Evolutionary conservation across 2,113 vertebrate species (phyloP).

Genomic region (Labeo catla): DNA sequence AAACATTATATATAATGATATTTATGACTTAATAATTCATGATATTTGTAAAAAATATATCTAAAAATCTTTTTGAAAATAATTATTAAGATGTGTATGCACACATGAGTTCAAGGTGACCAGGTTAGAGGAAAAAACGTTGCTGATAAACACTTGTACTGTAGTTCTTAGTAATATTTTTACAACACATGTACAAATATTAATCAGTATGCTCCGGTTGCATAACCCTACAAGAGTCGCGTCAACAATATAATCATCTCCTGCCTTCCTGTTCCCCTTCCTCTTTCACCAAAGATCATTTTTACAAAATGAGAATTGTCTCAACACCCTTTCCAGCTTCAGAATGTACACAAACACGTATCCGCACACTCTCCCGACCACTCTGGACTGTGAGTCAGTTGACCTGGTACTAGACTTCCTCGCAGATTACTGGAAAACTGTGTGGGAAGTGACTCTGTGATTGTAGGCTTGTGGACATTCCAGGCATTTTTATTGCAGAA

Average conservation of each 20-base stretch:
- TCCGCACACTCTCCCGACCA: background rate
- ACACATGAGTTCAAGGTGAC: background rate
- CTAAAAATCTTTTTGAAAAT: no score
- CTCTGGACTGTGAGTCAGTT: slow-evolving; percentile 1
- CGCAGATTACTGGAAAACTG: slow-evolving; percentile 14
- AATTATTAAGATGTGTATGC: no score
- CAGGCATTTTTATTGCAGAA: slow-evolving; percentile 5
- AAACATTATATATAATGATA: no score
- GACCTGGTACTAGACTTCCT: slow-evolving; percentile 17
- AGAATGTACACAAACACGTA: slow-evolving; percentile 2
- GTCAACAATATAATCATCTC: background rate
- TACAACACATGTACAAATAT: background rate
- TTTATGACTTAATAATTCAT: no score
- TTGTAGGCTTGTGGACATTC: background rate
- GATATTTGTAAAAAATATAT: no score
- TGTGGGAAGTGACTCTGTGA: slow-evolving; percentile 13
- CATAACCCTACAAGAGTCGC: background rate
- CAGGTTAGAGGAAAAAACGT: background rate
- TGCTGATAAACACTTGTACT: background rate
- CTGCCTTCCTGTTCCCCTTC: slow-evolving; percentile 25
- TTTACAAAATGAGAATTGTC: slow-evolving; percentile 3
- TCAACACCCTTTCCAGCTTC: slow-evolving; percentile 31
- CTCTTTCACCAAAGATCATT: background rate
- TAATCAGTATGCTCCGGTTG: background rate
- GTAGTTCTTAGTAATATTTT: background rate